Evolutionary conservation across 2,113 vertebrate species (phyloP), one percentile per base, ranked within the genome.

Genomic region (Cercopithecus mona): DNA sequence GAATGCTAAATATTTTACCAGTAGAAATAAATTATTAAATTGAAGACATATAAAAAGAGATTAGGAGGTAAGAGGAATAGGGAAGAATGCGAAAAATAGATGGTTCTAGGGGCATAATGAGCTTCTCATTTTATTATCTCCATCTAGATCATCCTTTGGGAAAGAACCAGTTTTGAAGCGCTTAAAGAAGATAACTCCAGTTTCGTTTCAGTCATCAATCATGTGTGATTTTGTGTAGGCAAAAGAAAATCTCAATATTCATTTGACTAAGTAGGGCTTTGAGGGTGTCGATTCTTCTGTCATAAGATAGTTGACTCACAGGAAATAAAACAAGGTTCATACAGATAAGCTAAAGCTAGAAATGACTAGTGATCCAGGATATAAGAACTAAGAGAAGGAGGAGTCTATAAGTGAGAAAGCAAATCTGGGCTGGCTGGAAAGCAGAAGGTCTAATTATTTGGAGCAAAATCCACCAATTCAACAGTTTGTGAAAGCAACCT

Each of bases 21-120:
- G 57, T 50, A 83, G 48, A 80, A 84, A 78, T 52, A 84, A 96
- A 92, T 55, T 48, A 55, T 64, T 79, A 96, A 94, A 59, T 83
- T 40, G 64, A 83, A 88, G 40, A 30, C 3, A 90, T 6, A 38
- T 1, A 50, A 16, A 76, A 70, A 55, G 70, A 84, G 17, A 96
- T 73, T 45, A 95, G 52, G 48, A 91, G 86, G 82, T 40, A 66
- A 82, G 43, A 64, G 3, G 8, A 22, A 11, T 43, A 83, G 30
- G 25, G 38, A 79, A 32, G 40, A n/a, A 27, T 27, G 35, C 8
- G 38, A n/a, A 57, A 66, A 89, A 75, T 1, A 48, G 68, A 80
- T 38, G 1, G 14, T 22, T 76, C 35, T 78, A 38, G 13, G 11
- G n/a, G 64, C 20, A 48, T n/a, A 61, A 87, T 70, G 43, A 80